phyloP scores from a whole-genome alignment of 1,140 invertebrate genomes.

The Saxidomus purpurata region DNA sequence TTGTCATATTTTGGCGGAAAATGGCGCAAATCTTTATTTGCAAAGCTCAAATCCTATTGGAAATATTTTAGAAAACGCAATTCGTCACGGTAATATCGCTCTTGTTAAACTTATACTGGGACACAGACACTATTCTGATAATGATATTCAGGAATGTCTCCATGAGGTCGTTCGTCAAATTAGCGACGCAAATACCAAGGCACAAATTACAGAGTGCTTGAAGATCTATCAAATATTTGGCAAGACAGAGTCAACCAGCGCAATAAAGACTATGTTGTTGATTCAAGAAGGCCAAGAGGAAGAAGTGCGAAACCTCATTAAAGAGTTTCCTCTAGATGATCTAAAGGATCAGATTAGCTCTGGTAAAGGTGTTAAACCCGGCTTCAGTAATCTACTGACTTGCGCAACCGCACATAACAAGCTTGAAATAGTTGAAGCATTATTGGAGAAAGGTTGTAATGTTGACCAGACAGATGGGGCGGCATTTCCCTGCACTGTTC shows the following conservation, averaged over 20 bases:
- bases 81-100: background rate
- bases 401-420: background rate
- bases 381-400: background rate
- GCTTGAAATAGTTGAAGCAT: background rate
- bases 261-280: background rate
- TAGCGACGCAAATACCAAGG: background rate
- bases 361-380: background rate
- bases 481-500: too few relatives aligned
- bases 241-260: background rate
- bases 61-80: slow-evolving; percentile 12
- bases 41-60: background rate
- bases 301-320: background rate
- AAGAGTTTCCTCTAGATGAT: background rate
- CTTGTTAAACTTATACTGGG: background rate
- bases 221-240: background rate
- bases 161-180: background rate
- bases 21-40: background rate
- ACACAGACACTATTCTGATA: background rate
- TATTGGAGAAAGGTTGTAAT: background rate
- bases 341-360: too few relatives aligned
- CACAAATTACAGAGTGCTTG: background rate
- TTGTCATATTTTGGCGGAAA: background rate
- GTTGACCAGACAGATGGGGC: background rate
- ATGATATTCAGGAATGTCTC: background rate
- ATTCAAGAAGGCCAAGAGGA: background rate